Evolutionary conservation across 35 echinoderm and acorn worm species (phyloP), one percentile per base, ranked within the genome.

Genomic region (Holothuria glaberrima): DNA sequence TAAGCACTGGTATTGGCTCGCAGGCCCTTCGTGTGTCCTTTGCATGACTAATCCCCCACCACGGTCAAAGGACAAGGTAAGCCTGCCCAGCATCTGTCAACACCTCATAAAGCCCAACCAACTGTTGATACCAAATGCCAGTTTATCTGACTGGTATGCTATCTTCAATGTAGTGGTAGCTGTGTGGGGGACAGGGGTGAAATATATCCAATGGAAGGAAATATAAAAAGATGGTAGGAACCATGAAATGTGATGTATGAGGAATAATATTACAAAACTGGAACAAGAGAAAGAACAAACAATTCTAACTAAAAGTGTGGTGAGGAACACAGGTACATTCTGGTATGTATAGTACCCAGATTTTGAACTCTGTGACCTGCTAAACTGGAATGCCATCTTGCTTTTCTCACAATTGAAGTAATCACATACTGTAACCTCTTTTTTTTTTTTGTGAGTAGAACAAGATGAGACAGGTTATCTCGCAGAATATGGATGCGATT

Each of bases 41-140:
- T 19, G 74, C 35, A 78, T 78, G 74, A 78, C 74, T 78, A 78
- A 78, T 78, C 25, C 74, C 74, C 74, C 66, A 54, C 74, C 17
- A 78, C 38, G 29, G 74, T 78, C 74, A 78, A 78, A 78, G 74
- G 74, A 78, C 74, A 78, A 13, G 38, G 20, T 78, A 48, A 48
- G 74, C 50, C 74, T 78, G 74, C 74, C 41, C 22, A 48, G 27
- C 17, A 78, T 78, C 74, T 78, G 74, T 78, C 74, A 78, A 78
- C 74, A 78, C 74, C 74, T 48, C 35, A 78, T 78, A 78, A 78
- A 78, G 74, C 74, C 17, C 74, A 78, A 78, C 74, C 74, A 78
- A 78, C 74, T 78, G 74, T 78, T 78, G 74, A 78, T 78, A 78
- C 38, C 36, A 78, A 48, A 78, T 69, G 38, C 74, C 29, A 48